Evolutionary conservation across 2,888 invertebrate genomes (phyloP), one percentile per base, ranked within the genome.

Genomic region (Eristalinus aeneus): DNA sequence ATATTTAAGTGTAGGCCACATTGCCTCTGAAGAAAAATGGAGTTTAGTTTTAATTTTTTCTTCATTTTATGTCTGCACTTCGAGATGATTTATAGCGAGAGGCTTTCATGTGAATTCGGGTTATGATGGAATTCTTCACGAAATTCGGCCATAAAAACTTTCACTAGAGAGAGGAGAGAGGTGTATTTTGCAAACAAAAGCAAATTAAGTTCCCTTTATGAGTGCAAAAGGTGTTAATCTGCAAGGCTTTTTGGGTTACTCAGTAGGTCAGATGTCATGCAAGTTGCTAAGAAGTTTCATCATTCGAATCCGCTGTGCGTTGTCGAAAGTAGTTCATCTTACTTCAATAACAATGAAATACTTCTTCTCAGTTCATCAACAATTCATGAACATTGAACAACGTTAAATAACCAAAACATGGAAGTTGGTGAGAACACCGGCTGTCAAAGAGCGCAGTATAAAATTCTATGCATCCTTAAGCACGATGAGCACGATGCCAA

Each of bases 1-100:
- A 56, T 56, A 71, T 63, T 64, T 39, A 71, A 63, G 77, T 71
- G 39, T 63, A 64, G 64, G 61, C 54, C 79, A 79, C 79, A 72
- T 60, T 61, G 36, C 56, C 54, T 61, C 11, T 20, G n/a, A 11
- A 27, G 11, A 39, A 23, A 54, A n/a, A 39, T 3, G 39, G n/a
- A 31, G 39, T 31, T 68, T 53, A 32, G 11, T 53, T 46, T 46
- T 6, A 46, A 46, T 12, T 16, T 53, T 60, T 23, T 23, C 32
- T 60, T 20, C 8, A 22, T n/a, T 61, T 76, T 68, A 76, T 61
- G 60, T 60, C 27, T 61, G 67, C 60, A 76, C 34, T 76, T 63
- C 34, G 16, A 23, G 56, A 1, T 23, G 56, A 56, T 56, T 56
- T 56, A 56, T 56, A 56, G 23, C 56, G 56, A 3, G 56, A 56